Base-by-base conservation (phyloP, 2,113 vertebrate genomes). In the Ageneiosus marmoratus region DNA sequence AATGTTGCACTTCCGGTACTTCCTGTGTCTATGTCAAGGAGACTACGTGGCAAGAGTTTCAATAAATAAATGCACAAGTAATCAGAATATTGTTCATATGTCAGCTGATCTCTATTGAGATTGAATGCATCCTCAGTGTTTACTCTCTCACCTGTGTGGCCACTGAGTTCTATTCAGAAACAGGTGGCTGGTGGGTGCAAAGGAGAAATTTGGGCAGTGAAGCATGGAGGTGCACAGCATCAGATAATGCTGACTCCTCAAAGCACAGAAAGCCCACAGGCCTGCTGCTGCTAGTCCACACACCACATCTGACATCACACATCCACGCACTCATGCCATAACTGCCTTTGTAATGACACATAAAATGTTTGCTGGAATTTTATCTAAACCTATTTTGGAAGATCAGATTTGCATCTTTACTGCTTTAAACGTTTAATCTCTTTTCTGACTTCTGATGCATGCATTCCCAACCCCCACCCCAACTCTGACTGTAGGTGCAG, bases 111-210 rank as follows among this genome's bases (percentile, higher is more conserved):
- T 80, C 10, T 58, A 32, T 10, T 37, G 41, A 41, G 24, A 41
- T n/a, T 58, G 2, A 75, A 85, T 85, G 86, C 86, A 75, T 87
- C 81, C 70, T 79, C 32, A 79, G 81, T 78, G 46, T 87, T 87
- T 86, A 87, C 18, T 41, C 84, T 9, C 73, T 75, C 77, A 79
- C 84, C 84, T 87, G 85, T 76, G 50, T 82, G 87, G 90, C 86
- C 85, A 69, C 22, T 80, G 77, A 81, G 88, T 86, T 72, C 50
- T 70, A 81, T 85, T 74, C 63, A 81, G 85, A 88, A 89, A 91
- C 93, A 93, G 93, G 90, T 94, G 93, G 92, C 87, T 88, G 89
- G 86, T 89, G 89, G 91, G 88, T 90, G 24, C 53, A n/a, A 83
- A 34, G 50, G 44, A 80, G 85, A 91, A 87, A 86, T 84, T 72